Percentiles rank a stretch among this genome's conserved stretches.
These are phyloP conservation scores for Hydrocynus forskahlii DNA, from an alignment of 2,797 vertebrate species.

Conservation along the genomic window DNA sequence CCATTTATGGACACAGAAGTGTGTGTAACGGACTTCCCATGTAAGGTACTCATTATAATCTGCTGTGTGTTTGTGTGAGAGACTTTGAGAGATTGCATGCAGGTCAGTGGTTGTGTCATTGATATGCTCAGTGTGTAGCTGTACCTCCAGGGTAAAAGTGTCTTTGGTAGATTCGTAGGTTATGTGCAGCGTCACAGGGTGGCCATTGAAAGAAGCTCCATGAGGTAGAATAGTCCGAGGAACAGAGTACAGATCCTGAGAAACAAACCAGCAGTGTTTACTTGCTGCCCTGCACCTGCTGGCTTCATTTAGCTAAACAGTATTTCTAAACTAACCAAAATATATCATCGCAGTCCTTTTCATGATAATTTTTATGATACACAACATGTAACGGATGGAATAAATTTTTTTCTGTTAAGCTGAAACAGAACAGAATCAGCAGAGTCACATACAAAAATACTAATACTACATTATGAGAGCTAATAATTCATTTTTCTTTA, in stretches of 20 bases:
- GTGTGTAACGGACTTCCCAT: neutral
- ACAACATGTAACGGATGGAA: too few species aligned
- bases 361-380: too few species aligned
- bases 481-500: too few species aligned
- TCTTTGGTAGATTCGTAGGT: constrained; percentile 99
- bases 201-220: constrained; percentile 97
- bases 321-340: too few species aligned
- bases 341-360: too few species aligned
- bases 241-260: constrained; percentile 95
- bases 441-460: too few species aligned
- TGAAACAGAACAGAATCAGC: too few species aligned
- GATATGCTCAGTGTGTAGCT: neutral
- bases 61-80: neutral
- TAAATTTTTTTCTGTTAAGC: too few species aligned
- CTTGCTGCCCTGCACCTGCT: neutral
- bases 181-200: constrained; percentile 94
- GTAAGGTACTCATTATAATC: neutral
- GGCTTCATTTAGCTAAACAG: neutral
- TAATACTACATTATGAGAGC: too few species aligned
- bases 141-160: constrained; percentile 95
- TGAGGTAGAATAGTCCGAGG: constrained; percentile 99
- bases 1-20: constrained; percentile 23
- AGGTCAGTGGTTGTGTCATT: neutral
- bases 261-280: constrained; percentile 38
- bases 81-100: neutral